Evolutionary conservation across 1,140 invertebrate genomes (phyloP).

Genomic region (Homalodisca vitripennis): DNA sequence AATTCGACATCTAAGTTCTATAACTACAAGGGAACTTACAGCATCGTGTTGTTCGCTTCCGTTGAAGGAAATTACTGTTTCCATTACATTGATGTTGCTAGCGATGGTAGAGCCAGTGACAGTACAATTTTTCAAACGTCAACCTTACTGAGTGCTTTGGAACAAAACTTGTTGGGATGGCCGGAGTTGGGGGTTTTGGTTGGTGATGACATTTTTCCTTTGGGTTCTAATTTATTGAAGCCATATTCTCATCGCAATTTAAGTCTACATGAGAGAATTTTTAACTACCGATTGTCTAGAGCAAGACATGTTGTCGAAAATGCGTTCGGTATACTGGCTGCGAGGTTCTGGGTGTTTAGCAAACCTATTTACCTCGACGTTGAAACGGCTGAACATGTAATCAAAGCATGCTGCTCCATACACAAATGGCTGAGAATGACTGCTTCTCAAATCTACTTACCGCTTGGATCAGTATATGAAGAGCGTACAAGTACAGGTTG

Average conservation of each 20-base stretch:
- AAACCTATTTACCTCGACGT: constrained; percentile 10
- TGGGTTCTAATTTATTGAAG: constrained; percentile 48
- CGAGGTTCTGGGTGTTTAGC: constrained; percentile 42
- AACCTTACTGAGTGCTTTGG: constrained; percentile 18
- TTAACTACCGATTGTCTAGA: constrained; percentile 45
- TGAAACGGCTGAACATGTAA: background rate
- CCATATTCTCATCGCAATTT: constrained; percentile 46
- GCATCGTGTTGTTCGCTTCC: constrained; percentile 44
- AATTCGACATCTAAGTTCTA: constrained; percentile 44
- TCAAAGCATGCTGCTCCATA: constrained; percentile 17
- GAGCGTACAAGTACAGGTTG: background rate
- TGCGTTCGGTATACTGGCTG: constrained; percentile 49
- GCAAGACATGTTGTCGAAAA: constrained; percentile 47
- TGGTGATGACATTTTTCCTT: constrained; percentile 53
- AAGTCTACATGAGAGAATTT: constrained; percentile 38
- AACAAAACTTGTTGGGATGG: constrained; percentile 39
- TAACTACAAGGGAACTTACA: constrained; percentile 49
- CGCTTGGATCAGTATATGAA: constrained; percentile 1
- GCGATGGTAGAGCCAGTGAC: constrained; percentile 44
- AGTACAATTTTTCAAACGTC: constrained; percentile 41
- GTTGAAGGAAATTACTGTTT: constrained; percentile 49
- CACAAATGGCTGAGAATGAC: constrained; percentile 30
- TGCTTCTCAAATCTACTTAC: background rate
- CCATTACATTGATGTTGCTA: constrained; percentile 46
- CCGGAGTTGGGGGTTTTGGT: constrained; percentile 47